phyloP scores from a whole-genome alignment of 2,888 invertebrate species.

The Adela reaumurella region DNA sequence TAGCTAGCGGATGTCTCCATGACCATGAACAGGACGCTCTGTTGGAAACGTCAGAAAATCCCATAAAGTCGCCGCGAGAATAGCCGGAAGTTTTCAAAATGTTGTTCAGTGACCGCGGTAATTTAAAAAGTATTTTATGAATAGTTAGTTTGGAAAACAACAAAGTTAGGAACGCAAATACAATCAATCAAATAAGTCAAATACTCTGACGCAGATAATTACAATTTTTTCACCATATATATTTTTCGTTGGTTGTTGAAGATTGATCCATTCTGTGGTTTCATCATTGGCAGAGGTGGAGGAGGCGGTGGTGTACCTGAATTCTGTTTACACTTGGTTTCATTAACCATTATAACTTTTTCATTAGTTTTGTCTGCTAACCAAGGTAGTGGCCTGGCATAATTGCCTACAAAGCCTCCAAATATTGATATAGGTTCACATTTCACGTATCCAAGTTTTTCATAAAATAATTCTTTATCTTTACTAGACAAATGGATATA shows the following conservation, averaged over 20 bases:
- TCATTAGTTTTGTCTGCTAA: background rate
- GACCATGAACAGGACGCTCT: too few relatives aligned
- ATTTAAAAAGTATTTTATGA: too few relatives aligned
- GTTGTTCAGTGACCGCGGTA: too few relatives aligned
- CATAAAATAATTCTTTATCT: conserved; percentile 73
- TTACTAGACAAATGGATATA: conserved; percentile 67
- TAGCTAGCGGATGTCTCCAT: too few relatives aligned
- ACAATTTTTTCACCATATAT: conserved; percentile 27
- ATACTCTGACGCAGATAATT: too few relatives aligned
- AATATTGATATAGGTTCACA: conserved; percentile 70
- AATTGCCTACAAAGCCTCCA: conserved; percentile 30
- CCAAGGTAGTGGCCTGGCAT: background rate
- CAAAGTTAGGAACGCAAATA: too few relatives aligned
- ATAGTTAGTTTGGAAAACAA: too few relatives aligned
- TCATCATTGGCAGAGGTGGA: conserved; percentile 33
- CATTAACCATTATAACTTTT: background rate
- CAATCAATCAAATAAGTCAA: too few relatives aligned
- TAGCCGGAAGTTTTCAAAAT: too few relatives aligned
- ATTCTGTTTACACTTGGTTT: background rate
- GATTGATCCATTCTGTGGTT: conserved; percentile 15
- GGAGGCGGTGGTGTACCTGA: conserved; percentile 17
- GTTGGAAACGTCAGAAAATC: too few relatives aligned
- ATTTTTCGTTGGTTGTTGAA: conserved; percentile 22
- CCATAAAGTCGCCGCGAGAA: too few relatives aligned
- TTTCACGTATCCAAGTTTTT: conserved; percentile 66